phyloP scores from a whole-genome alignment of 2,888 invertebrate genomes.

The Epirrita christyi region DNA sequence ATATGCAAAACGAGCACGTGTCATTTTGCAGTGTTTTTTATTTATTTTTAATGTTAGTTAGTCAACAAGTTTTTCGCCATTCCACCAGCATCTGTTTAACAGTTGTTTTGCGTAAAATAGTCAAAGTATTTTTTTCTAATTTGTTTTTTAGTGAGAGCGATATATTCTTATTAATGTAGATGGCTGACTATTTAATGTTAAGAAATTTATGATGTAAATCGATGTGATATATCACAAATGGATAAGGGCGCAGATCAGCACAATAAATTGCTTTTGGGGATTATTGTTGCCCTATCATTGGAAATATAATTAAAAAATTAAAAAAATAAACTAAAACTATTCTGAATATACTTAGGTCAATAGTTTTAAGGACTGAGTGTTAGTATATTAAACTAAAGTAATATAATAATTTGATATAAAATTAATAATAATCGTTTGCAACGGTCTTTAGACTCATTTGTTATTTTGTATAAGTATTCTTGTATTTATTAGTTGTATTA shows the following conservation, averaged over 20 bases:
- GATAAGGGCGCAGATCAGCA: conserved; percentile 7
- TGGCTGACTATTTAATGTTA: conserved; percentile 11
- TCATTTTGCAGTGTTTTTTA: conserved; percentile 38
- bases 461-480: no score
- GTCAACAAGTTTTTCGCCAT: conserved; percentile 34
- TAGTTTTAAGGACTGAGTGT: no score
- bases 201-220: conserved; percentile 14
- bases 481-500: no score
- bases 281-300: conserved; percentile 1
- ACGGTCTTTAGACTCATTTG: no score
- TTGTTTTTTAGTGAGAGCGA: conserved; percentile 8
- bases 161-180: conserved; percentile 23
- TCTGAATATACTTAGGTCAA: no score
- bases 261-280: conserved; percentile 1
- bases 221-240: conserved; percentile 16
- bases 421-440: no score
- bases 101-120: conserved; percentile 28
- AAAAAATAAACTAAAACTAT: no score
- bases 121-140: conserved; percentile 12
- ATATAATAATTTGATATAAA: no score
- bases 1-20: conserved; percentile 63
- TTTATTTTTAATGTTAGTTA: conserved; percentile 36
- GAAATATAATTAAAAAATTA: conserved; percentile 6
- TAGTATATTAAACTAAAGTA: no score
- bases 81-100: conserved; percentile 40